phyloP scores from a whole-genome alignment of 2,797 vertebrate genomes.

The Tragelaphus eurycerus region DNA sequence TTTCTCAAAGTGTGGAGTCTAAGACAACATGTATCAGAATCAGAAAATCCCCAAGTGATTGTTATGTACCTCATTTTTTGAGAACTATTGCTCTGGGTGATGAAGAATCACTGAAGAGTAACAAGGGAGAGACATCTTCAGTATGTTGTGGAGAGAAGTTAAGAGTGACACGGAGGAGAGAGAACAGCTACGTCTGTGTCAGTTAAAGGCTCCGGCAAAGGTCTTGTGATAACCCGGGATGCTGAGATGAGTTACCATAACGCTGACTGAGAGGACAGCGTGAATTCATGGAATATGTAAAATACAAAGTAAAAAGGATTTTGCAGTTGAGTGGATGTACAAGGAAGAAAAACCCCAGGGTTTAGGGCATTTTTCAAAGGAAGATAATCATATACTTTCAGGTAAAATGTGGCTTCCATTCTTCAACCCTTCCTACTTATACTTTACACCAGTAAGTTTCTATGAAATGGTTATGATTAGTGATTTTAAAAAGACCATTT shows the following conservation, averaged over 20 bases:
- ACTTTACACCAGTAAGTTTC: not conserved
- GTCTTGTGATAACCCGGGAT: not conserved
- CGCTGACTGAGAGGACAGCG: not conserved
- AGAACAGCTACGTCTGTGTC: not conserved
- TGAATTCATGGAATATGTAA: not conserved
- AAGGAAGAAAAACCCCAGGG: not conserved
- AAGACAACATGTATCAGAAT: not conserved
- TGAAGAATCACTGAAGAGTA: not conserved
- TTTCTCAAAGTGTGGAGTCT: not conserved
- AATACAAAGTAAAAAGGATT: not conserved
- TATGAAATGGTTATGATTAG: not conserved
- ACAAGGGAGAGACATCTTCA: not conserved
- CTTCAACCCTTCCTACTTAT: not conserved
- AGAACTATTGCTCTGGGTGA: not conserved
- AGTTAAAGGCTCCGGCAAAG: not conserved
- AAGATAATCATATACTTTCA: not conserved
- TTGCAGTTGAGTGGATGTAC: not conserved
- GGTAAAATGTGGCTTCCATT: not conserved
- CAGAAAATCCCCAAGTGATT: not conserved
- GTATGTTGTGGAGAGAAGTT: not conserved
- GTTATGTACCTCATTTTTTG: not conserved
- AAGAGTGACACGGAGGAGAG: not conserved
- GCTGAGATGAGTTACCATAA: not conserved
- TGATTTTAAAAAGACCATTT: constrained; percentile 16
- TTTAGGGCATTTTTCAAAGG: not conserved